Evolutionary conservation across 2,888 invertebrate species (phyloP), one percentile per base, ranked within the genome.

Genomic region (Rhingia rostrata): DNA sequence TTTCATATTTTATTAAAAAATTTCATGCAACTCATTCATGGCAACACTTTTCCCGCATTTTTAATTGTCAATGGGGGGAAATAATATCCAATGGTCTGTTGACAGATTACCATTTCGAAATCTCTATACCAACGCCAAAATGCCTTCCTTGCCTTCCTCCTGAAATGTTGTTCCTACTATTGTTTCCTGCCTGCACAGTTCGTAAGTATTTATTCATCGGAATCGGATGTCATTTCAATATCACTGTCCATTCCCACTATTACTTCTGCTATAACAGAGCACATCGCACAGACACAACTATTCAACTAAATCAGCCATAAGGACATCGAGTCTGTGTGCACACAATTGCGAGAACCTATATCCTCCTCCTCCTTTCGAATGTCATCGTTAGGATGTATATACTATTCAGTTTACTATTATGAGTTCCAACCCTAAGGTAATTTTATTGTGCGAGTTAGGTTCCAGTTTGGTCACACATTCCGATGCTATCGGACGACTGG

Each of bases 201-300:
- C 35, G 51, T 12, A 53, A 49, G 56, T 63, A 56, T 75, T 75
- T 75, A 75, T 81, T 70, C 77, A 60, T 66, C 12, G 70, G 77
- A 61, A 70, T 82, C 72, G 60, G 66, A 82, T 77, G 77, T 72
- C 82, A 72, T 72, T 72, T 66, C 77, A 77, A 82, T 77, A 82
- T 60, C 82, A 70, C 66, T 70, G 64, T 66, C 82, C 63, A 67
- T 63, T 30, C 72, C 82, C 63, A 67, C 67, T 35, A 63, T 7
- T 14, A 63, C 39, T 33, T 35, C 9, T 60, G 39, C 67, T 14
- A 67, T 49, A 77, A 39, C 14, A 37, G 51, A 33, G 51, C 32
- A 67, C 22, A 22, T 22, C 22, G n/a, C n/a, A 22, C 22, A 22
- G 22, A 22, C 22, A 22, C 37, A 72, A 72, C 74, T 70, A 79